phyloP scores from a whole-genome alignment of 2,113 vertebrate genomes.

The Toxotes chatareus region DNA sequence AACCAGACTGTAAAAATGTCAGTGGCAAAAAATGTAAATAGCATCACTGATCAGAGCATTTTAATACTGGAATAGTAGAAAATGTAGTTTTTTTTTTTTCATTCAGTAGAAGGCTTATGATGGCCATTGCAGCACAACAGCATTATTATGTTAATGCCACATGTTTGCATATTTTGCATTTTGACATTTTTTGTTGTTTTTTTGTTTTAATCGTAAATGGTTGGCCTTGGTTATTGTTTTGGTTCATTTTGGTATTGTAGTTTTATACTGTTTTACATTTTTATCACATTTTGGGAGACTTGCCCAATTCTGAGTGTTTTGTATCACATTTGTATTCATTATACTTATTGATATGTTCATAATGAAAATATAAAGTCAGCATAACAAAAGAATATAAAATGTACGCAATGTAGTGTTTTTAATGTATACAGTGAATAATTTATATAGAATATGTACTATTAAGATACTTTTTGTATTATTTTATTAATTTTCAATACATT shows the following conservation, averaged over 20 bases:
- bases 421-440: neutral
- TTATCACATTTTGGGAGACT: neutral
- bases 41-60: neutral
- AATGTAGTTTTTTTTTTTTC: neutral
- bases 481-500: neutral
- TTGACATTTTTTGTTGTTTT: neutral
- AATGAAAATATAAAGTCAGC: neutral
- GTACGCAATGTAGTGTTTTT: neutral
- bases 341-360: neutral
- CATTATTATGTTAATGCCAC: neutral
- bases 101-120: neutral
- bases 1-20: conserved; percentile 62
- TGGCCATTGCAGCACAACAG: neutral
- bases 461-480: neutral
- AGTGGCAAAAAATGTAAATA: neutral
- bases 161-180: neutral
- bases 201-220: neutral
- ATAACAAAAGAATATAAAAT: neutral
- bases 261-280: conserved; percentile 3
- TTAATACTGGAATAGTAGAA: neutral
- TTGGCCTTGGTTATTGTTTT: neutral
- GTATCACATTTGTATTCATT: neutral
- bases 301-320: neutral
- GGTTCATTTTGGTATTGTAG: accelerated
- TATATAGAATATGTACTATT: neutral